Conservation (phyloP, 2,113 vertebrate genomes). For the Etheostoma spectabile region DNA sequence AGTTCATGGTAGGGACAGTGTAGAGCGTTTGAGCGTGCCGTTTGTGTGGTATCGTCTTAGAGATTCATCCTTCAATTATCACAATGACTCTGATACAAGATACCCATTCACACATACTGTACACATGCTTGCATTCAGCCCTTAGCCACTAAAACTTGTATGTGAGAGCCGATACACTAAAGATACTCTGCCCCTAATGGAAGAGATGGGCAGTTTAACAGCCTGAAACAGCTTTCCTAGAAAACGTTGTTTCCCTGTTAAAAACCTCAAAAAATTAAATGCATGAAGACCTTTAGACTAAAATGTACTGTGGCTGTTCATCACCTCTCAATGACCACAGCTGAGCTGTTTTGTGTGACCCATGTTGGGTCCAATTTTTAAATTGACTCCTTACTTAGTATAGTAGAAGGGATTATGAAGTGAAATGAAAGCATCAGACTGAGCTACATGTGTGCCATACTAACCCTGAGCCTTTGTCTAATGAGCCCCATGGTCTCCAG, state of each 20-base stretch:
- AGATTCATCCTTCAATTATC: slow-evolving; percentile 75
- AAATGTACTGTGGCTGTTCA: neutral
- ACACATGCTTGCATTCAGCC: slow-evolving; percentile 35
- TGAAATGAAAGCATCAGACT: neutral
- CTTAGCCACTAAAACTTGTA: slow-evolving; percentile 24
- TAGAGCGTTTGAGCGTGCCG: slow-evolving; percentile 45
- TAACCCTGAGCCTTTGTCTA: slow-evolving; percentile 21
- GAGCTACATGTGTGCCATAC: neutral
- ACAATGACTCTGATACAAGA: slow-evolving; percentile 71
- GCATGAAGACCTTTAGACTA: neutral
- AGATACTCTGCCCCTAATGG: slow-evolving; percentile 18
- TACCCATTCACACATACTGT: slow-evolving; percentile 53
- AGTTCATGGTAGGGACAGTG: slow-evolving; percentile 46
- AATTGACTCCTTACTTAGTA: neutral
- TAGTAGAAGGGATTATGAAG: neutral
- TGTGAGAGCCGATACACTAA: slow-evolving; percentile 1
- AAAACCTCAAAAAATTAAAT: neutral
- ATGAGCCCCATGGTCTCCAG: slow-evolving; percentile 57
- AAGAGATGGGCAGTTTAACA: slow-evolving; percentile 18
- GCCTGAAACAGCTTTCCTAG: neutral
- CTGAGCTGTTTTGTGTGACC: neutral
- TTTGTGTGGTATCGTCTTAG: slow-evolving; percentile 80
- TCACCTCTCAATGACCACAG: neutral
- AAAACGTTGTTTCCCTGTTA: neutral
- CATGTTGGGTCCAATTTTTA: neutral